Evolutionary conservation across 2,888 invertebrate genomes (phyloP).

Genomic region (Conomelus anceps): DNA sequence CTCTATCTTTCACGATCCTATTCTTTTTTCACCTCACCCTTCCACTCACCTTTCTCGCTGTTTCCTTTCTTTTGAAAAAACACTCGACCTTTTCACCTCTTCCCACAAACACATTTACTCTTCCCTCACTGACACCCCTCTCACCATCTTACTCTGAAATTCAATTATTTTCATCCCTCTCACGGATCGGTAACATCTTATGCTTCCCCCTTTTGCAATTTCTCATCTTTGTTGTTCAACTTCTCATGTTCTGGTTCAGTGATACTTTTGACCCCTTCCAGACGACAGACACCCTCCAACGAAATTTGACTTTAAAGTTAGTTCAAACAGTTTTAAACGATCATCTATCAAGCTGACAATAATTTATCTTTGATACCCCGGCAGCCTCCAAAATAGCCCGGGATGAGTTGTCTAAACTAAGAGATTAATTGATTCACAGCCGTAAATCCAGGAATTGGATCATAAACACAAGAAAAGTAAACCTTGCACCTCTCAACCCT

Average conservation of each 20-base stretch:
- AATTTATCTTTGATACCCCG: background rate
- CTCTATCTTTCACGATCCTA: background rate
- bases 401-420: background rate
- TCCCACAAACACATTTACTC: background rate
- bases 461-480: no score
- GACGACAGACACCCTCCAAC: background rate
- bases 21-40: background rate
- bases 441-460: no score
- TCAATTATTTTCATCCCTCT: background rate
- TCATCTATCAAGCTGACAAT: background rate
- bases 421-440: background rate
- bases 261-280: background rate
- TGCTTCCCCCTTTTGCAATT: background rate
- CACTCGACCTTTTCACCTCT: background rate
- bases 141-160: background rate
- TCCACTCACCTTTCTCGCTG: background rate
- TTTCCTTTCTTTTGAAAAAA: background rate
- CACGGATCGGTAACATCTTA: background rate
- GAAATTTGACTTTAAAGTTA: background rate
- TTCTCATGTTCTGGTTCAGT: background rate
- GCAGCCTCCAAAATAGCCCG: no score
- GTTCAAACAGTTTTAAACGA: background rate
- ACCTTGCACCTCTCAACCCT: no score
- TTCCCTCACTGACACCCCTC: background rate
- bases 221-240: background rate